Conservation (phyloP, 2,113 vertebrate genomes). For the Salminus brasiliensis region DNA sequence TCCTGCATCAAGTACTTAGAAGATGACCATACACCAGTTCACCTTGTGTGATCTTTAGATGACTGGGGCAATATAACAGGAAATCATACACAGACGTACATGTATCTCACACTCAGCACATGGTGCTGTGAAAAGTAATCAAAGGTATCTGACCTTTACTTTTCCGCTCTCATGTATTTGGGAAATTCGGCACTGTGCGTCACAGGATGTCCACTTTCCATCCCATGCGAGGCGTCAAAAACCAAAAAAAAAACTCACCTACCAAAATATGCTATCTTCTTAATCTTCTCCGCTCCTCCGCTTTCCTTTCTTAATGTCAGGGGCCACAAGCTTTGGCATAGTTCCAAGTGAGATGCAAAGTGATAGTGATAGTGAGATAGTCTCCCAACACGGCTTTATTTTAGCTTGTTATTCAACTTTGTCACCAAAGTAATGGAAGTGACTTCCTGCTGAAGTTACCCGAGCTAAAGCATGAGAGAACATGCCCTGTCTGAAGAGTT, state of each 20-base stretch:
- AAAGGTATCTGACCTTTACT: conserved; percentile 44
- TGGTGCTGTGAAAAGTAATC: conserved; percentile 12
- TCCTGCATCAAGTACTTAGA: background rate
- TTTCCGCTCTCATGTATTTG: conserved; percentile 51
- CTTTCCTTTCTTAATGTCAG: background rate
- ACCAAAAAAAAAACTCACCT: conserved; percentile 16
- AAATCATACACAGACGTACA: background rate
- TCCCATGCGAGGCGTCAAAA: conserved; percentile 18
- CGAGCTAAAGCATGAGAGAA: background rate
- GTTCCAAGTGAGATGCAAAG: background rate
- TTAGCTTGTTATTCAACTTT: background rate
- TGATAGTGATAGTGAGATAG: background rate
- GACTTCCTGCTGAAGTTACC: conserved; percentile 5
- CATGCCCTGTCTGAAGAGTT: conserved; percentile 5
- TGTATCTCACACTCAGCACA: background rate
- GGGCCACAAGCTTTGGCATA: background rate
- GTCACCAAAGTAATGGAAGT: background rate
- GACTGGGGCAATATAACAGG: background rate
- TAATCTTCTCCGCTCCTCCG: background rate
- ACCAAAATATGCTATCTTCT: background rate
- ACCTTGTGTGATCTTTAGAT: background rate
- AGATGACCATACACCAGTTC: background rate
- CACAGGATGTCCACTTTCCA: conserved; percentile 57
- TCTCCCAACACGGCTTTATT: background rate
- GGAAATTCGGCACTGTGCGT: conserved; percentile 36